A percentile compares a stretch with the other conserved stretches of the same genome.
phyloP scores from a whole-genome alignment of 2,888 invertebrate species.

The Spodoptera picta region DNA sequence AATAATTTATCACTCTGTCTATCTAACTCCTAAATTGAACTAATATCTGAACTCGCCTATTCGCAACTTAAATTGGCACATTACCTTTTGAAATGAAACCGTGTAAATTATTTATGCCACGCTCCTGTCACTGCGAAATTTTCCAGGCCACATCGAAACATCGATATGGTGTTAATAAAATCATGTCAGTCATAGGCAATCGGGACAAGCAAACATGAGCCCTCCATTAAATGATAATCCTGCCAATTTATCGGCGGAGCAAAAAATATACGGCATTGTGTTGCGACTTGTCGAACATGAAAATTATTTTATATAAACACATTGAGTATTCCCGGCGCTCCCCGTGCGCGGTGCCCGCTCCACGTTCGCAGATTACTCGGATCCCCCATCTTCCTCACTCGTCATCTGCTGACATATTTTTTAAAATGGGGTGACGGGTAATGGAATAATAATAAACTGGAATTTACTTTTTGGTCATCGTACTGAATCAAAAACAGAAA shows the following conservation, averaged over 20 bases:
- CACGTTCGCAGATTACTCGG: constrained; percentile 75
- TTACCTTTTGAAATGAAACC: constrained; percentile 77
- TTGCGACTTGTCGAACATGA: constrained; percentile 87
- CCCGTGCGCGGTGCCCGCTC: constrained; percentile 57
- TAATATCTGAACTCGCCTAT: constrained; percentile 77
- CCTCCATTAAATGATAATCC: constrained; percentile 89
- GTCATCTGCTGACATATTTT: constrained; percentile 88
- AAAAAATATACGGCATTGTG: constrained; percentile 87
- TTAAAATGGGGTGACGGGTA: constrained; percentile 86
- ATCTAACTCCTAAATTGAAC: constrained; percentile 76
- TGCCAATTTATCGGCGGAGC: constrained; percentile 86
- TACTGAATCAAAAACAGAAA: constrained; percentile 84
- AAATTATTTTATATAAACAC: constrained; percentile 89
- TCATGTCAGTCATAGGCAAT: constrained; percentile 86
- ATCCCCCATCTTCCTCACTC: constrained; percentile 77
- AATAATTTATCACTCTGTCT: constrained; percentile 78
- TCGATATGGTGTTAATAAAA: constrained; percentile 86
- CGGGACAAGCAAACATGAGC: constrained; percentile 87
- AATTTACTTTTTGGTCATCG: constrained; percentile 88
- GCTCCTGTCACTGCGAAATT: constrained; percentile 70
- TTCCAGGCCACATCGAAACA: constrained; percentile 71
- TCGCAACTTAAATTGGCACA: constrained; percentile 76
- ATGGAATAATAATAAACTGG: constrained; percentile 89
- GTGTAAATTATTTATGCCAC: constrained; percentile 74
- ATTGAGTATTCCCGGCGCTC: constrained; percentile 85